Base-by-base conservation (phyloP, 2,888 invertebrate genomes). In the Ophonus ardosiacus region DNA sequence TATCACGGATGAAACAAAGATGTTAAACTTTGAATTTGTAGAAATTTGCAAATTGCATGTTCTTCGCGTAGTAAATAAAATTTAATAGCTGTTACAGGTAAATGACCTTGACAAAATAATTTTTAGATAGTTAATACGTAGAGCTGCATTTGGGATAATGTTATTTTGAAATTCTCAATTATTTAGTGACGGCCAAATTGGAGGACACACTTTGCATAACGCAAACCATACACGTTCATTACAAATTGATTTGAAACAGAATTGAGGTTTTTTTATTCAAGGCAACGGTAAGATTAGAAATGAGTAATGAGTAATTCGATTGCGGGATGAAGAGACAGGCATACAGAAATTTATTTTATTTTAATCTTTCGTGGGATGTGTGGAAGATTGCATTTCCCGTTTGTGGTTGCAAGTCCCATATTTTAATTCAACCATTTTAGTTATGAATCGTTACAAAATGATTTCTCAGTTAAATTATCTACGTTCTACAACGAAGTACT, bases 151-250 rank as follows among this genome's bases (percentile, higher is more conserved):
- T 80, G 38, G 40, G 80, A 61, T 59, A 61, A 61, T 80, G 80
- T 61, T 80, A 80, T 61, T 80, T 80, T 80, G 63, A 80, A 80
- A 80, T 80, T 80, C 59, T 31, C 40, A 61, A 80, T 80, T 61
- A 61, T 80, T 59, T 57, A 8, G 57, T 78, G 78, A 78, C 24
- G 78, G 78, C 57, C 78, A 57, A 24, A 78, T 7, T 78, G 78
- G 78, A 78, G 78, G 78, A 78, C 78, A 78, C 57, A 57, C 40
- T 78, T 78, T 78, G 78, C 78, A 78, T 78, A 78, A 78, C 78
- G 31, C 78, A 78, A 80, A 80, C 61, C 63, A 80, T 80, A 63
- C 59, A 59, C 63, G 80, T 80, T 40, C 38, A 80, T 80, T 80
- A 80, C 59, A 80, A 57, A 78, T 78, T 78, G 57, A 78, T 78